Evolutionary conservation across 2,113 vertebrate species (phyloP).

Genomic region (Taurulus bubalis): DNA sequence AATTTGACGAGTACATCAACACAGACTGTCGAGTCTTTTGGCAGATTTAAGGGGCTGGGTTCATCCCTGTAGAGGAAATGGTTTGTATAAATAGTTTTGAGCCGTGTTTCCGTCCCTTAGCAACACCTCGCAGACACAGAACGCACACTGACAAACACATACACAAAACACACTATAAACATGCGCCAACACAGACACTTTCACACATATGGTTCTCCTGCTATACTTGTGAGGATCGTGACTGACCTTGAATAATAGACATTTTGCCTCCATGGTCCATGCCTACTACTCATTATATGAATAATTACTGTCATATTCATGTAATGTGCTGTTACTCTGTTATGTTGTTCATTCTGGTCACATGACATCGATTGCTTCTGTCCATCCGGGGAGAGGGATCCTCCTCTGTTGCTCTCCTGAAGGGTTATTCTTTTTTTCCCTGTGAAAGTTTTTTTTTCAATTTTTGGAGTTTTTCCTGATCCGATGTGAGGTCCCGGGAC

Average conservation of each 20-base stretch:
- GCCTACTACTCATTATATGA: no score
- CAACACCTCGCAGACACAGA: slow-evolving; percentile 34
- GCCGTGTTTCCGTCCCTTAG: slow-evolving; percentile 41
- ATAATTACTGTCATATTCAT: no score
- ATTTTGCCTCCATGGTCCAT: background rate
- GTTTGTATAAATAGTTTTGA: slow-evolving; percentile 58
- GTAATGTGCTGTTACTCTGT: no score
- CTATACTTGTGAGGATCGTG: background rate
- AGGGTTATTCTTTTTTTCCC: no score
- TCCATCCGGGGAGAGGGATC: no score
- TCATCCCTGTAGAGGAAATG: slow-evolving; percentile 58
- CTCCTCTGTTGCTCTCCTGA: no score
- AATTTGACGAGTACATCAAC: slow-evolving; percentile 5
- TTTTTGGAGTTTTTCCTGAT: no score
- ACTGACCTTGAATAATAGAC: background rate
- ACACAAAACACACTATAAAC: background rate
- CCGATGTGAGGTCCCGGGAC: no score
- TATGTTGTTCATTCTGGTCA: no score
- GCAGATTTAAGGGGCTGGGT: slow-evolving; percentile 35
- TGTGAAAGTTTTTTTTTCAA: no score
- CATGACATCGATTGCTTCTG: no score
- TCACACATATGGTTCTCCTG: background rate
- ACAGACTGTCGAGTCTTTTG: slow-evolving; percentile 16
- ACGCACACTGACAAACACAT: slow-evolving; percentile 6
- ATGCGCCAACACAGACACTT: background rate